Evolutionary conservation across 2,797 vertebrate genomes (phyloP).

Genomic region (Enteromius afrohamiltoni): DNA sequence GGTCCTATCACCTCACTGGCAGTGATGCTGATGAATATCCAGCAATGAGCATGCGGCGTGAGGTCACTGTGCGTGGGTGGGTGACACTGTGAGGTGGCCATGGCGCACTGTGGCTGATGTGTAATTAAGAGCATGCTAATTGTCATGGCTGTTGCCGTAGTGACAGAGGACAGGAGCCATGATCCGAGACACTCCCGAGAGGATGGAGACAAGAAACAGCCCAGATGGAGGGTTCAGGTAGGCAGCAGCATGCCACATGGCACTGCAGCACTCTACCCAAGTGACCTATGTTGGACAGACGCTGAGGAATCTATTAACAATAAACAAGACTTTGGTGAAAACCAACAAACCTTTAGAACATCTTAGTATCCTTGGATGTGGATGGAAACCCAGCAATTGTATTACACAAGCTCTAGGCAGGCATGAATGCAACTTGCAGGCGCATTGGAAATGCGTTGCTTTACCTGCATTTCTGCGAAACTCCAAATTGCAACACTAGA

Average conservation of each 20-base stretch:
- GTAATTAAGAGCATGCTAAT: slow-evolving; percentile 63
- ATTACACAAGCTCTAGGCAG: slow-evolving; percentile 27
- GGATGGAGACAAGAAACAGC: slow-evolving; percentile 38
- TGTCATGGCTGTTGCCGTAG: slow-evolving; percentile 56
- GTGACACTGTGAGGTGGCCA: slow-evolving; percentile 33
- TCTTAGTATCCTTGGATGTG: neutral
- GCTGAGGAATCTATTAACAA: slow-evolving; percentile 36
- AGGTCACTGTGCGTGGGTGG: slow-evolving; percentile 23
- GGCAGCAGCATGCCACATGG: slow-evolving; percentile 27
- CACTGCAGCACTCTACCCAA: slow-evolving; percentile 8
- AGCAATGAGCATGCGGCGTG: neutral
- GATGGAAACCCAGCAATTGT: neutral
- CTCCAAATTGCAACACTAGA: too few species aligned
- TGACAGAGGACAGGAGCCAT: slow-evolving; percentile 53
- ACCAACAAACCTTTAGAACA: neutral
- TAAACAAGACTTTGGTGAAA: slow-evolving; percentile 29
- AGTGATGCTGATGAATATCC: slow-evolving; percentile 27
- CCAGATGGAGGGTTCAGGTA: slow-evolving; percentile 55
- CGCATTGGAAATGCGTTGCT: too few species aligned
- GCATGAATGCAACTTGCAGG: slow-evolving; percentile 6
- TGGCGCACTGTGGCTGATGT: slow-evolving; percentile 28
- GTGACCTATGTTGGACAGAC: slow-evolving; percentile 36
- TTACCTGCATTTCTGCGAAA: too few species aligned
- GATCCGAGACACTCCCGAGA: slow-evolving; percentile 43
- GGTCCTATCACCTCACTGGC: neutral